Percentiles rank a stretch among this genome's conserved stretches.
These are phyloP conservation scores for Hydractinia symbiolongicarpus DNA, from an alignment of 30 jellyfish, hydroid and myxozoan genomes.

Conservation along the genomic window DNA sequence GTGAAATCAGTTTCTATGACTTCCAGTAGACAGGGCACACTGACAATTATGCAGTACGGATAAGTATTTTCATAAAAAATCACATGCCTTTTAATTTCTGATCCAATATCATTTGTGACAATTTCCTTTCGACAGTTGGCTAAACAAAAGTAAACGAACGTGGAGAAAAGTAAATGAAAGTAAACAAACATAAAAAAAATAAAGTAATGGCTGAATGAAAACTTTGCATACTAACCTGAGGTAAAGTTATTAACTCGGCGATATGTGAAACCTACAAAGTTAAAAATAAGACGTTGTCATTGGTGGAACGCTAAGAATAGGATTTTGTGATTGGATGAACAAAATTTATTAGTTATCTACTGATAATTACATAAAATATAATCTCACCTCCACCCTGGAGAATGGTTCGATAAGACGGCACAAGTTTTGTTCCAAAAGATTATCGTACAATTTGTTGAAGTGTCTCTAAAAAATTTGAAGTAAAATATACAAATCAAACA, in stretches of 20 bases:
- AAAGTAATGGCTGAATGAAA: background rate
- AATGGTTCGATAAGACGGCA: constrained; percentile 86
- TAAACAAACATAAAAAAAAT: no score
- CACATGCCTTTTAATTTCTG: constrained; percentile 77
- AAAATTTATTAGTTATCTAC: background rate
- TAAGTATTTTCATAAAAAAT: background rate
- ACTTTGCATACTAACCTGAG: constrained; percentile 45
- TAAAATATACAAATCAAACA: background rate
- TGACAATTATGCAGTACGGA: no score
- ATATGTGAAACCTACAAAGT: constrained; percentile 65
- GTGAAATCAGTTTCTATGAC: no score
- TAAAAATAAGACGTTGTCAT: background rate
- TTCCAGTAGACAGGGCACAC: no score
- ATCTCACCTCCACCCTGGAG: constrained; percentile 57
- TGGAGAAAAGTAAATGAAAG: background rate
- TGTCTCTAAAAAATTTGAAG: constrained; percentile 55
- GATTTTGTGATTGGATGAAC: no score
- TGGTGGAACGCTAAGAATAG: background rate
- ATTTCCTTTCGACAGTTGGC: constrained; percentile 72
- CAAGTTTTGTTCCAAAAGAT: constrained; percentile 78
- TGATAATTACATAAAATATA: background rate
- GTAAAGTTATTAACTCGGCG: constrained; percentile 66
- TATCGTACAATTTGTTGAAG: constrained; percentile 68
- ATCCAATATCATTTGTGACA: constrained; percentile 91
- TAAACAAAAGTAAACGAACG: background rate